Base-by-base conservation (phyloP, 2,888 invertebrate genomes). In the Drosophila lacicola region DNA sequence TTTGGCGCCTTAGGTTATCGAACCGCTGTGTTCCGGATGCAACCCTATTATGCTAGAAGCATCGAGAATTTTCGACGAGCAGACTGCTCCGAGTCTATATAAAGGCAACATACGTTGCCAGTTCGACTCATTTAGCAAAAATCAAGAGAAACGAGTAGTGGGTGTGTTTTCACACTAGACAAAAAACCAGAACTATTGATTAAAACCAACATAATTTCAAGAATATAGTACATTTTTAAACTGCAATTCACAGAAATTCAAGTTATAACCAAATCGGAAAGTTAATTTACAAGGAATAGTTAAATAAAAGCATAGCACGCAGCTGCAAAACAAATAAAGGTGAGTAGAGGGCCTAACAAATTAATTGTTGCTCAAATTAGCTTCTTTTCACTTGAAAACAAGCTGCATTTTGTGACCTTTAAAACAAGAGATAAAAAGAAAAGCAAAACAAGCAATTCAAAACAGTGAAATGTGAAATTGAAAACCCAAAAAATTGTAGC, bases 31-130 rank as follows among this genome's bases (percentile, higher is more conserved):
- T 71, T 66, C 78, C 58, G 54, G 69, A 78, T 78, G 72, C 84
- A 84, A 75, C 82, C 71, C 85, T 81, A 69, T 36, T 33, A 4
- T 36, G 17, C 82, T 46, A 62, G 88, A 85, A 88, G 54, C 72
- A 56, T 85, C 83, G 82, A 88, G 83, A 83, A 83, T 67, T 68
- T 83, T 83, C 83, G 71, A 80, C 61, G 66, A 65, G 66, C 74
- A 73, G 76, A 71, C 66, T 37, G 29, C 11, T 11, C 11, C 4
- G 49, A 78, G 58, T 53, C 86, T 88, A 83, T 83, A 83, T 60
- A 88, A 83, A 46, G 61, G 44, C n/a, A 14, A 3, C 37, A 3
- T 33, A 19, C 39, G 21, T 47, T 21, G 10, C 0, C 14, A 41
- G 2, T n/a, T n/a, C 51, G 17, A 39, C 9, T 57, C 58, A 61